Evolutionary conservation across 2,113 vertebrate genomes (phyloP), one percentile per base, ranked within the genome.

Genomic region (Porphyrio hochstetteri): DNA sequence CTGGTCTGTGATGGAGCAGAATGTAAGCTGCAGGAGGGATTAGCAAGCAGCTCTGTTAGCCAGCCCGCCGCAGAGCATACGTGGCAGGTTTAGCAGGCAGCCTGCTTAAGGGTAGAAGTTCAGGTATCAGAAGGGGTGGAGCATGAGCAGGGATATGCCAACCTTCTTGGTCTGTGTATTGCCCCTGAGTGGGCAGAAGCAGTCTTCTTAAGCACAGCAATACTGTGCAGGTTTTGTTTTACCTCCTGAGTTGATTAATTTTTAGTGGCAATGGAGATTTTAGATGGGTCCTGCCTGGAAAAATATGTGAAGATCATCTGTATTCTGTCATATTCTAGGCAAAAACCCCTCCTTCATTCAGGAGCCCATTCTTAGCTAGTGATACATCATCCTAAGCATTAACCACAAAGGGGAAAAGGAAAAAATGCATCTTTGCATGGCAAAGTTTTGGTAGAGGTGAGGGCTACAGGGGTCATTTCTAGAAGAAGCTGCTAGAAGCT

Each of bases 1-100:
- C 4, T 65, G 55, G 10, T 48, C 50, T 68, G 27, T 83, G 75
- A 19, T 28, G 0, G 0, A 93, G 68, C 21, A 50, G 74, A 69
- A n/a, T 44, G 14, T 20, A 35, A 16, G 53, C 59, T 46, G 8
- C 65, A 40, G n/a, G 29, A 77, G 52, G 25, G 64, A 57, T 76
- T 72, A 91, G 28, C 1, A 3, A 44, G 77, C 53, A 50, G 31
- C 69, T 44, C 15, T 65, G 57, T 31, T 21, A 16, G 25, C 20
- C 52, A 64, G 35, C 40, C 64, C 48, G 52, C 59, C 0, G 0
- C 18, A 25, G 63, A 42, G 18, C 2, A 2, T 67, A 29, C 6
- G 2, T 28, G 33, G 8, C 44, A 59, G 75, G 29, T 80, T 89
- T 35, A 64, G 71, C 28, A 15, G 0, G 0, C n/a, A 31, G 17